Evolutionary conservation across 1,140 invertebrate species (phyloP).

Genomic region (Microplitis mediator): DNA sequence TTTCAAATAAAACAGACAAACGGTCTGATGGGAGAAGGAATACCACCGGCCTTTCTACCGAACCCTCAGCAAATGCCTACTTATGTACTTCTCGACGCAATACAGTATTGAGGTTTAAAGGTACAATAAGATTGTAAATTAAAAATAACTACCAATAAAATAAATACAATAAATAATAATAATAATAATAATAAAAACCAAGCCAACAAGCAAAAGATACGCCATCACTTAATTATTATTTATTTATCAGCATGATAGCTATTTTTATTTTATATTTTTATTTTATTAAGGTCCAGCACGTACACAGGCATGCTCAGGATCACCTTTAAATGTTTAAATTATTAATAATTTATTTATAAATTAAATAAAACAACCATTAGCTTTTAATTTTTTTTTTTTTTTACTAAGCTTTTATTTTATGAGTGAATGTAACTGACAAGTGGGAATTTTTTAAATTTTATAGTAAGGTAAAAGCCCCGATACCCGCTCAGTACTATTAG

Average conservation of each 20-base stretch:
- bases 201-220: too few species aligned
- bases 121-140: conserved; percentile 44
- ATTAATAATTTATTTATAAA: too few species aligned
- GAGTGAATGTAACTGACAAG: too few species aligned
- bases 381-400: conserved; percentile 24
- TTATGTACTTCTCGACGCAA: conserved; percentile 64
- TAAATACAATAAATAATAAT: not conserved
- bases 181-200: not conserved
- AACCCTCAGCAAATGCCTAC: conserved; percentile 64
- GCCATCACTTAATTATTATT: too few species aligned
- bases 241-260: too few species aligned
- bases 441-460: too few species aligned
- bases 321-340: too few species aligned
- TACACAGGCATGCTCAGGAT: too few species aligned
- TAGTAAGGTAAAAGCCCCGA: too few species aligned
- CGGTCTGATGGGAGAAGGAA: conserved; percentile 62
- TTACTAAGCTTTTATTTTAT: not conserved
- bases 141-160: conserved; percentile 3
- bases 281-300: too few species aligned
- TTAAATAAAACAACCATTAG: not conserved
- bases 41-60: conserved; percentile 63
- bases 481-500: too few species aligned
- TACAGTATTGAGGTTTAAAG: conserved; percentile 65
- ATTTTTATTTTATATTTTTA: too few species aligned
- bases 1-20: conserved; percentile 61